These are phyloP conservation scores for Drosophila serrata DNA, from an alignment of 1,140 invertebrate genomes.

Conservation along the genomic window DNA sequence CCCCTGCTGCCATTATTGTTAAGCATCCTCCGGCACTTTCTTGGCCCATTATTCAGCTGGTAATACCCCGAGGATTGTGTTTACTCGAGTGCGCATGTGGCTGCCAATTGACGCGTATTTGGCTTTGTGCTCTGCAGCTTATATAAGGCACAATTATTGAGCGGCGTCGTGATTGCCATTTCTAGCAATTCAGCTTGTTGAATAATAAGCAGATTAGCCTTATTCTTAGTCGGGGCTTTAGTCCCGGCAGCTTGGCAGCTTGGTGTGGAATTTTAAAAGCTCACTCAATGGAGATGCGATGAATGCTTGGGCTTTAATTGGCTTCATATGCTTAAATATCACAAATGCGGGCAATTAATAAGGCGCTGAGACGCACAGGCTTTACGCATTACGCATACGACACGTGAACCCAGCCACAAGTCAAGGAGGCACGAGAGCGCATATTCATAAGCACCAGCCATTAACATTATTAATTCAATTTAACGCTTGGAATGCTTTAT, in stretches of 20 bases:
- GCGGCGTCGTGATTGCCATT: slow-evolving; percentile 71
- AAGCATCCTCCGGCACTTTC: slow-evolving; percentile 56
- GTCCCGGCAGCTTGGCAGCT: slow-evolving; percentile 23
- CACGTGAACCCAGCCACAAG: slow-evolving; percentile 42
- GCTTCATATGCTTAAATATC: slow-evolving; percentile 57
- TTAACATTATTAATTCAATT: slow-evolving; percentile 84
- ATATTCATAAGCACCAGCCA: slow-evolving; percentile 70
- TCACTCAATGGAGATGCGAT: slow-evolving; percentile 7
- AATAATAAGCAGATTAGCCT: slow-evolving; percentile 78
- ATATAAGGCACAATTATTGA: slow-evolving; percentile 78
- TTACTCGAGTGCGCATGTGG: slow-evolving; percentile 81
- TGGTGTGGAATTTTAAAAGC: slow-evolving; percentile 63
- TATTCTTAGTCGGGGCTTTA: slow-evolving; percentile 34
- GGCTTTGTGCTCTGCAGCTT: slow-evolving; percentile 67
- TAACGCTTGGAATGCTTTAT: slow-evolving; percentile 79
- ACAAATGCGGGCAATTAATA: slow-evolving; percentile 75
- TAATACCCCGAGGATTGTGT: slow-evolving; percentile 82
- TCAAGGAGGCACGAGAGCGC: slow-evolving; percentile 57
- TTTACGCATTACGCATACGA: slow-evolving; percentile 52
- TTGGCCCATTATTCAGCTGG: slow-evolving; percentile 69
- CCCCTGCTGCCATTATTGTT: slow-evolving; percentile 64
- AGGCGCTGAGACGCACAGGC: slow-evolving; percentile 23
- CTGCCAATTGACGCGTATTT: slow-evolving; percentile 84
- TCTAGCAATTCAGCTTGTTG: slow-evolving; percentile 56
- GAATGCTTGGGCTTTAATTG: slow-evolving; percentile 52